Conservation (phyloP, 2,888 invertebrate species). For the Chrysina gloriosa region DNA sequence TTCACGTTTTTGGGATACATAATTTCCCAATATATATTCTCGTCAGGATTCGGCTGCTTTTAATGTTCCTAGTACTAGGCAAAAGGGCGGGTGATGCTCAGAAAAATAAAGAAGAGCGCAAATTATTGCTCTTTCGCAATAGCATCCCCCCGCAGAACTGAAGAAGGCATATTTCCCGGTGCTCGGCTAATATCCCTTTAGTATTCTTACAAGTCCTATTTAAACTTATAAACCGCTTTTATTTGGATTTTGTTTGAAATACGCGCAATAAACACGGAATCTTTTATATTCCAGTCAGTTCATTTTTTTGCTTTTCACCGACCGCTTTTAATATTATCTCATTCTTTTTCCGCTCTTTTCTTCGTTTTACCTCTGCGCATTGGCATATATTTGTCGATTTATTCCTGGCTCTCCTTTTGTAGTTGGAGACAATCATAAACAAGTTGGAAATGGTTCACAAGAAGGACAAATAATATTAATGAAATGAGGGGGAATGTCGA, state of each 20-base stretch:
- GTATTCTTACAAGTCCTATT: conserved; percentile 16
- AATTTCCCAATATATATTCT: conserved; percentile 15
- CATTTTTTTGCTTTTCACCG: not conserved
- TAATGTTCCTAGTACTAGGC: conserved; percentile 6
- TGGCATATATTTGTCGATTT: not conserved
- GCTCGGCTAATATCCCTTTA: conserved; percentile 8
- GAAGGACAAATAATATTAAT: not conserved
- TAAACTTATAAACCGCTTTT: conserved; percentile 31
- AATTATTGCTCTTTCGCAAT: conserved; percentile 8
- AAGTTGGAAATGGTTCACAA: not conserved
- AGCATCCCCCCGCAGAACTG: not conserved
- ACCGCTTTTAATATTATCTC: conserved; percentile 15
- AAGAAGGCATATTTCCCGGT: conserved; percentile 4
- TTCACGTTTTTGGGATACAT: conserved; percentile 13
- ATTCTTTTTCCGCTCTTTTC: not conserved
- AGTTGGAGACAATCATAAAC: not conserved
- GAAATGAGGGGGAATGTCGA: conserved; percentile 1
- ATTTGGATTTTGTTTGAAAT: conserved; percentile 30
- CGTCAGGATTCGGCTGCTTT: conserved; percentile 10
- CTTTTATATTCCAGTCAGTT: conserved; percentile 2
- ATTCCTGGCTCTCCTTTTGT: not conserved
- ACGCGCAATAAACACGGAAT: conserved; percentile 13
- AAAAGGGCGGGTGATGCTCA: not conserved
- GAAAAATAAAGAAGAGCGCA: not conserved
- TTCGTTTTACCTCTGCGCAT: not conserved